Percentiles rank a stretch among this genome's conserved stretches.
phyloP scores from a whole-genome alignment of 53 echinoderm and acorn worm species.

The Glandiceps talaboti region DNA sequence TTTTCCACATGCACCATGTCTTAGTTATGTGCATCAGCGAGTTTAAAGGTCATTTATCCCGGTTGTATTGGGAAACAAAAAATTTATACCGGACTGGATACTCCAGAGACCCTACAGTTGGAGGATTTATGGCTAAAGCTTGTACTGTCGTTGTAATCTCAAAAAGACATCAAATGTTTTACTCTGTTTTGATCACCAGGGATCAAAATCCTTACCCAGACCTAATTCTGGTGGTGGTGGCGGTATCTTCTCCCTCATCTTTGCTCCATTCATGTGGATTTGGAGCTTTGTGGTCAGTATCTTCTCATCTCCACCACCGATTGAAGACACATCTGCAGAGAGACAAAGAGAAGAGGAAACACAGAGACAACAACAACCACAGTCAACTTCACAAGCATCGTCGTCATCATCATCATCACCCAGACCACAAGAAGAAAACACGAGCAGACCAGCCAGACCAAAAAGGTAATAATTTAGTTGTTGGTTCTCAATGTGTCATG shows the following conservation, averaged over 20 bases:
- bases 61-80: too few species aligned
- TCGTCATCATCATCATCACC: background rate
- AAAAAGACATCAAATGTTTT: too few species aligned
- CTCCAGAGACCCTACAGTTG: too few species aligned
- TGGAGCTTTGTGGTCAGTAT: background rate
- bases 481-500: background rate
- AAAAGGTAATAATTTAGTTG: too few species aligned
- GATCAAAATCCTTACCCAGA: background rate
- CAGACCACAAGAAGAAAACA: background rate
- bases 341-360: background rate
- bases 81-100: too few species aligned
- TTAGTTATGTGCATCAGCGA: too few species aligned
- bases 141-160: too few species aligned
- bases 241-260: background rate
- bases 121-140: too few species aligned
- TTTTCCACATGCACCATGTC: too few species aligned
- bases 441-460: background rate
- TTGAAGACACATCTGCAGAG: background rate
- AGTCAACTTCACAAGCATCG: too few species aligned
- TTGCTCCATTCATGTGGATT: background rate
- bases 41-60: too few species aligned
- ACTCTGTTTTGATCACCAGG: too few species aligned
- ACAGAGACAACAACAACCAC: background rate
- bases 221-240: background rate
- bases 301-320: background rate